Conservation (phyloP, 2,113 vertebrate genomes). For the Mormoops blainvillei region DNA sequence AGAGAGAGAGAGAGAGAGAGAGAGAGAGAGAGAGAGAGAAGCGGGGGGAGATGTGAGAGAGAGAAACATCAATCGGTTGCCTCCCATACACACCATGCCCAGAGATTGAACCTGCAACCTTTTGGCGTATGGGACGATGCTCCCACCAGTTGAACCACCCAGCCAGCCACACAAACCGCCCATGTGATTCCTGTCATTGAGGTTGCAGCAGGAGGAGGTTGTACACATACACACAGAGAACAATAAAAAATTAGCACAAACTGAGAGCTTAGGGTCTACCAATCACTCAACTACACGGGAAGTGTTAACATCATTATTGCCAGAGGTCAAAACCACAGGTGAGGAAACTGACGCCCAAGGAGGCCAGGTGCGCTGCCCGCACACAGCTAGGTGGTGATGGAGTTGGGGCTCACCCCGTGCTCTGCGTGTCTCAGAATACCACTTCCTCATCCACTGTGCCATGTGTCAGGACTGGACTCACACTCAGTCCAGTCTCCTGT, state of each 20-base stretch:
- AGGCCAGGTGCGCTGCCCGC: neutral
- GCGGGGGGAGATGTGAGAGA: no score
- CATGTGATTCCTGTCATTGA: neutral
- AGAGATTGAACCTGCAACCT: no score
- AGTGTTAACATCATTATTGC: neutral
- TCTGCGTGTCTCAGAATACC: neutral
- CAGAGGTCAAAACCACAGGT: neutral
- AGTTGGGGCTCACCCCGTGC: neutral
- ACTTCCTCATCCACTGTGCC: neutral
- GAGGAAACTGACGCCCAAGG: neutral
- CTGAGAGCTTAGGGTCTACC: neutral
- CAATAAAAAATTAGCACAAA: neutral
- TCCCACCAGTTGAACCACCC: no score
- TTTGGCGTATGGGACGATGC: no score
- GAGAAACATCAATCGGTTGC: no score
- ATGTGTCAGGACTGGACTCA: neutral
- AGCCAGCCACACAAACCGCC: no score
- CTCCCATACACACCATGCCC: no score
- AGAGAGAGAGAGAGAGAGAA: no score
- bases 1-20: no score
- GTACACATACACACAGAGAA: neutral
- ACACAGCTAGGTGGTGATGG: neutral
- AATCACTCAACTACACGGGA: neutral
- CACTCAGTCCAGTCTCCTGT: neutral
- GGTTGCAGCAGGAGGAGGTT: neutral